These are phyloP conservation scores for Leiothrix lutea DNA, from an alignment of 2,113 vertebrate species.

Conservation along the genomic window DNA sequence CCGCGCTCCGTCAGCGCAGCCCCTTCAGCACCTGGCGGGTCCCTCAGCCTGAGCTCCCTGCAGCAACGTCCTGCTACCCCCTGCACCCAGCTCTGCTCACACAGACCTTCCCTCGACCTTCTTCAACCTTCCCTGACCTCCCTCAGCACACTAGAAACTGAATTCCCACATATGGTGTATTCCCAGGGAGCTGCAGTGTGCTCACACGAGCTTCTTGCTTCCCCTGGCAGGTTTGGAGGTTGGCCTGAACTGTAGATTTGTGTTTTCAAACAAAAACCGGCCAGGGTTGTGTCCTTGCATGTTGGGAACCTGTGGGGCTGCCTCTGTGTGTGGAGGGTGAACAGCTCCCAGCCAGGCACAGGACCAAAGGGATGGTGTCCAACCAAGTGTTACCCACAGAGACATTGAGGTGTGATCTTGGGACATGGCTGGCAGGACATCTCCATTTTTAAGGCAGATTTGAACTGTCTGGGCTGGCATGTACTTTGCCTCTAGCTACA, in stretches of 20 bases:
- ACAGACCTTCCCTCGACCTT: not conserved
- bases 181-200: accelerated
- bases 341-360: not conserved
- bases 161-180: accelerated
- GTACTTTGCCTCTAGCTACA: not conserved
- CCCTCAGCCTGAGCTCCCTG: accelerated
- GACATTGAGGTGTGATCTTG: accelerated
- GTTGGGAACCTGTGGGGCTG: accelerated
- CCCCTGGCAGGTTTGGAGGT: not conserved
- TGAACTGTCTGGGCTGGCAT: not conserved
- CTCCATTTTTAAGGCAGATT: not conserved
- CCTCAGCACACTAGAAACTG: not conserved
- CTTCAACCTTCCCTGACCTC: not conserved
- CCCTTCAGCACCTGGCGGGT: not conserved
- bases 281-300: not conserved
- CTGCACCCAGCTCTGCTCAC: accelerated
- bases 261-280: not conserved
- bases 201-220: not conserved
- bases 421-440: not conserved
- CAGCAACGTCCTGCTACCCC: not conserved
- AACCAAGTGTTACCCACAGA: not conserved
- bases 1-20: not conserved
- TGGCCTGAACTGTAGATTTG: not conserved
- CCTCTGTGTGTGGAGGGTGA: not conserved
- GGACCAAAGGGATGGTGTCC: not conserved